A percentile compares a stretch with the other conserved stretches of the same genome.
These are phyloP conservation scores for Hippolais icterina DNA, from an alignment of 2,113 vertebrate genomes.

Conservation along the genomic window DNA sequence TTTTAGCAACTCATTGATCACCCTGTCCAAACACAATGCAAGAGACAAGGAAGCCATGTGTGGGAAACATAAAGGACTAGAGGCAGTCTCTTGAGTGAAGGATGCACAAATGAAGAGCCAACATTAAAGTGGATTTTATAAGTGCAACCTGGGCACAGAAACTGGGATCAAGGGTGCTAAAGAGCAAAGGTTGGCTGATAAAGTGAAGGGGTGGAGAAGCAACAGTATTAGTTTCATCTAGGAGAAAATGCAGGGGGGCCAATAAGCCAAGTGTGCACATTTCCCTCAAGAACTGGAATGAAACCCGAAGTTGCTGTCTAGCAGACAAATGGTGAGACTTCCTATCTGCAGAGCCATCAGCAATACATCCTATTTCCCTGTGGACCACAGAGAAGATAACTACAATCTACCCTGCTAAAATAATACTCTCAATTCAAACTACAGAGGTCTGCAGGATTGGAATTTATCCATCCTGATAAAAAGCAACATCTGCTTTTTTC, in stretches of 20 bases:
- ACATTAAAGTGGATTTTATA: rapidly evolving
- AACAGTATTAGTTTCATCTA: background rate
- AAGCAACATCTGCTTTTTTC: slow-evolving; percentile 4
- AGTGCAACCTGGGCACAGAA: background rate
- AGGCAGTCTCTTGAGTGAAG: background rate
- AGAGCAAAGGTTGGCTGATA: background rate
- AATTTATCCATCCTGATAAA: slow-evolving; percentile 23
- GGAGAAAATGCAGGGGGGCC: background rate
- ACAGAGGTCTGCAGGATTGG: background rate
- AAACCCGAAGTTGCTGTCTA: slow-evolving; percentile 2
- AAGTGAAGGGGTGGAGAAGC: background rate
- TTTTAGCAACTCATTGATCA: background rate
- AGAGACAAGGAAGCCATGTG: background rate
- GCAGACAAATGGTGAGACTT: slow-evolving; percentile 2
- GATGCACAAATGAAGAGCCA: background rate
- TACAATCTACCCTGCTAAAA: background rate
- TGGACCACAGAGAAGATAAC: background rate
- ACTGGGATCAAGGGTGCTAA: background rate
- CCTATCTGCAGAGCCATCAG: background rate
- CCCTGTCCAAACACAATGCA: background rate
- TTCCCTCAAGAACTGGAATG: background rate
- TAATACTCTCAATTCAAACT: background rate
- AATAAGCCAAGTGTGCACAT: background rate
- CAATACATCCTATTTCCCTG: background rate
- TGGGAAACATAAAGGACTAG: background rate